Evolutionary conservation across 2,888 invertebrate species (phyloP).

Genomic region (Galerucella nymphaeae): DNA sequence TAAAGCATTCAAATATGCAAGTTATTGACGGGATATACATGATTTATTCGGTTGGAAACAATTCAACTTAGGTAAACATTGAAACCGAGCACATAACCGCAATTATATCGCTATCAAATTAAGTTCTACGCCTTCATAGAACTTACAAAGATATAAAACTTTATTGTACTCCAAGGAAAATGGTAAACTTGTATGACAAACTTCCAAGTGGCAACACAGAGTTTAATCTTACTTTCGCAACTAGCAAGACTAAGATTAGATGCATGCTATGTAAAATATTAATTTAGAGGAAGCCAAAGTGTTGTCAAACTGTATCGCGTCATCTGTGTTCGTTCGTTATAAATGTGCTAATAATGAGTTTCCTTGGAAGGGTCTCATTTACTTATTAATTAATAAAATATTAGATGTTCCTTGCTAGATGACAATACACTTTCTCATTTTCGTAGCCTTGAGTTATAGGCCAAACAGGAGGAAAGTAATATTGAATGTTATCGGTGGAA

Average conservation of each 20-base stretch:
- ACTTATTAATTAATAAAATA: slow-evolving; percentile 56
- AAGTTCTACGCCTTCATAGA: slow-evolving; percentile 8
- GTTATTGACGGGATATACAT: neutral
- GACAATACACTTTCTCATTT: neutral
- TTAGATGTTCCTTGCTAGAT: slow-evolving; percentile 23
- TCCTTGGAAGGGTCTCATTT: slow-evolving; percentile 56
- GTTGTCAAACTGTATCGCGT: slow-evolving; percentile 48
- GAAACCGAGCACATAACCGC: slow-evolving; percentile 1
- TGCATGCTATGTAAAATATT: slow-evolving; percentile 28
- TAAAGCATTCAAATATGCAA: too few species aligned
- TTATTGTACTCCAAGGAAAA: slow-evolving; percentile 20
- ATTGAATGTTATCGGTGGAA: neutral
- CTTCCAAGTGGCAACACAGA: slow-evolving; percentile 21
- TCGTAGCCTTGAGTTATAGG: neutral
- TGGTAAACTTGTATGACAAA: slow-evolving; percentile 16
- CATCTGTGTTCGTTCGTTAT: slow-evolving; percentile 59
- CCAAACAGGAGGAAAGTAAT: too few species aligned
- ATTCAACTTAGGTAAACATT: neutral
- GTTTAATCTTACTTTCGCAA: slow-evolving; percentile 34
- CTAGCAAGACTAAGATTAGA: slow-evolving; percentile 19
- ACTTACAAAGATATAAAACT: slow-evolving; percentile 27
- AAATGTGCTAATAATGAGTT: slow-evolving; percentile 57
- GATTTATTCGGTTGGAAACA: neutral
- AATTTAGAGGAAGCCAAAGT: slow-evolving; percentile 27
- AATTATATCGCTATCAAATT: slow-evolving; percentile 18